Conservation (phyloP, 2,113 vertebrate species). For the Crotalus tigris region DNA sequence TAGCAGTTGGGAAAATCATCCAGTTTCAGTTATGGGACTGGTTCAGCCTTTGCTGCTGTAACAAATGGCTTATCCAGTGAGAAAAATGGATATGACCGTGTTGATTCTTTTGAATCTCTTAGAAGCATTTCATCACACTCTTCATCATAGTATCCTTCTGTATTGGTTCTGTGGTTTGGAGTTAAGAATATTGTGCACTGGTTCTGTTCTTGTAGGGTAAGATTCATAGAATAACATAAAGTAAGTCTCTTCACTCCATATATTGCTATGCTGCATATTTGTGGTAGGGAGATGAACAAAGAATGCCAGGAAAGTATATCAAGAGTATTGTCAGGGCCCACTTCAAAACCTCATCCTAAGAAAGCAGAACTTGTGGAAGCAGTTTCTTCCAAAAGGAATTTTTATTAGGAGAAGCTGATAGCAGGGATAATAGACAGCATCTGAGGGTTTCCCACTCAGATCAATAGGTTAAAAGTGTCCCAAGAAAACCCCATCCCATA, state of each 20-base stretch:
- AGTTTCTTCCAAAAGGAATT: too few species aligned
- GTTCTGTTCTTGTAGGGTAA: neutral
- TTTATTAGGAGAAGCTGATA: too few species aligned
- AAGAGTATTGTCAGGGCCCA: neutral
- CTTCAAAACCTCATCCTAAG: too few species aligned
- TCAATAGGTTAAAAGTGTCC: too few species aligned
- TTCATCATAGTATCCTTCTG: neutral
- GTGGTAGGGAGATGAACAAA: neutral
- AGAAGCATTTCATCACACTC: neutral
- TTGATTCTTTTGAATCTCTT: neutral
- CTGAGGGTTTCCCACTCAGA: too few species aligned
- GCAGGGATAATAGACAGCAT: too few species aligned
- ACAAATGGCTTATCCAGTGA: neutral
- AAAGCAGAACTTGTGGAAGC: too few species aligned
- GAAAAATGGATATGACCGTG: neutral
- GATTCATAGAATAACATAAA: neutral
- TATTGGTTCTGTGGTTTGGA: neutral
- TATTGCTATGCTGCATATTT: neutral
- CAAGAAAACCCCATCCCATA: too few species aligned
- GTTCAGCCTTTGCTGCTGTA: neutral
- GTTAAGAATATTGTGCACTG: neutral
- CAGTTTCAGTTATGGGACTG: neutral
- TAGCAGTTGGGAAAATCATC: neutral
- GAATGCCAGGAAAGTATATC: neutral
- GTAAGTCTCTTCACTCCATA: neutral